A percentile compares a stretch with the other conserved stretches of the same genome.
phyloP scores from a whole-genome alignment of 2,888 invertebrate species.

The Caenorhabditis macrosperma region DNA sequence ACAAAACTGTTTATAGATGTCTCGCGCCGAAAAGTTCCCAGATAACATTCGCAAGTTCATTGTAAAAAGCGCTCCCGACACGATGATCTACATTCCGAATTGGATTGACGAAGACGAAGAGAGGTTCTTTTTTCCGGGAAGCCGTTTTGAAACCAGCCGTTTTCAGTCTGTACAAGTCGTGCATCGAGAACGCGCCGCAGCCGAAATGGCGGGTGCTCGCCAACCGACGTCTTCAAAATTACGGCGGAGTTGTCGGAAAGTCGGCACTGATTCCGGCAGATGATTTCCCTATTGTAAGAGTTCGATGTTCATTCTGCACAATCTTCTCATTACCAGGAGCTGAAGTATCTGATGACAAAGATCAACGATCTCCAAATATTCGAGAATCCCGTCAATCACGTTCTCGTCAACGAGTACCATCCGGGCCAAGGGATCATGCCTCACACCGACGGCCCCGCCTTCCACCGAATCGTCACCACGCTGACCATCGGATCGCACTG shows the following conservation, averaged over 20 bases:
- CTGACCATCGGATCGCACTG: slow-evolving; percentile 93
- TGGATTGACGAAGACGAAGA: slow-evolving; percentile 80
- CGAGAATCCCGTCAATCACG: slow-evolving; percentile 63
- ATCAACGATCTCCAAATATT: slow-evolving; percentile 62
- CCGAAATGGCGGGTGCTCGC: slow-evolving; percentile 91
- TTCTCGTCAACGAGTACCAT: slow-evolving; percentile 64
- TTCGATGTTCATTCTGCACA: not conserved
- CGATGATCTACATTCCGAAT: slow-evolving; percentile 76
- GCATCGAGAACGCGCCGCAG: slow-evolving; percentile 85
- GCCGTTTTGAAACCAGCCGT: not conserved
- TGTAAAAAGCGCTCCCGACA: slow-evolving; percentile 67
- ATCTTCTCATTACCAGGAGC: slow-evolving; percentile 45
- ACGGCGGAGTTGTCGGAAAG: slow-evolving; percentile 94
- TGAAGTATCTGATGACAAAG: slow-evolving; percentile 65
- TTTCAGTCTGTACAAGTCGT: slow-evolving; percentile 81
- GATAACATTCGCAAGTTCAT: slow-evolving; percentile 46
- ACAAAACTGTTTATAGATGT: no score
- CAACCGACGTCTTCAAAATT: slow-evolving; percentile 94
- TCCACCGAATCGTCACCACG: slow-evolving; percentile 93
- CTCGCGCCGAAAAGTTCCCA: slow-evolving; percentile 29
- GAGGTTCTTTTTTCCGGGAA: slow-evolving; percentile 77
- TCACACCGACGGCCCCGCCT: slow-evolving; percentile 95
- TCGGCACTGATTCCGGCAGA: slow-evolving; percentile 93
- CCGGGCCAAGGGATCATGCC: slow-evolving; percentile 92
- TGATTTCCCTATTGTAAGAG: slow-evolving; percentile 85